Evolutionary conservation across 2,888 invertebrate genomes (phyloP), one percentile per base, ranked within the genome.

Genomic region (Saturnia japonica): DNA sequence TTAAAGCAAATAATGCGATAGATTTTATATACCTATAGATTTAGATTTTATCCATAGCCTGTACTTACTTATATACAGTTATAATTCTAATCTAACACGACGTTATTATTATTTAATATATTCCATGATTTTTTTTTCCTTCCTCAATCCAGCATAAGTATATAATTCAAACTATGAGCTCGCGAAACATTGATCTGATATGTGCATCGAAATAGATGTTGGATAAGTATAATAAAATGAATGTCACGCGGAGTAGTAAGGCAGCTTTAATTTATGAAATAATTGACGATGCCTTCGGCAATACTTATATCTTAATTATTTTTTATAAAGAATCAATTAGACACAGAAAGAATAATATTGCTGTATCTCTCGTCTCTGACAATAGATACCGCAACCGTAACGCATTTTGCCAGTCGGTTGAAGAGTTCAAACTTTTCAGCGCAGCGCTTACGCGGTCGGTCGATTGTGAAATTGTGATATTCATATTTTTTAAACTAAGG

Each of bases 1-100:
- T 25, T 62, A 62, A 7, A 6, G n/a, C n/a, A 28, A 62, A 34
- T 62, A 62, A 62, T 16, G 14, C 34, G 34, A 34, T 28, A 25
- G 57, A 19, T 34, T 16, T 34, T 34, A 16, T 34, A 34, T 28
- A n/a, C n/a, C n/a, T n/a, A n/a, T n/a, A n/a, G n/a, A n/a, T n/a
- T n/a, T n/a, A 62, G 28, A 62, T 62, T 62, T 62, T 62, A 28
- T 62, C 19, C 62, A n/a, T n/a, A n/a, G n/a, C n/a, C n/a, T 34
- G 8, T 28, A 28, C 16, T 62, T 28, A 62, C 28, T 34, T 62
- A 7, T 11, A 25, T 22, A 7, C n/a, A 16, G 8, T 16, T 1
- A 28, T 16, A 3, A 28, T 62, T 22, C 57, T 34, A n/a, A 2
- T 16, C 14, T 9, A 62, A 22, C 3, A 62, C 14, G 16, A 34